Base-by-base conservation (phyloP, 2,113 vertebrate genomes). In the Gopherus evgoodei region DNA sequence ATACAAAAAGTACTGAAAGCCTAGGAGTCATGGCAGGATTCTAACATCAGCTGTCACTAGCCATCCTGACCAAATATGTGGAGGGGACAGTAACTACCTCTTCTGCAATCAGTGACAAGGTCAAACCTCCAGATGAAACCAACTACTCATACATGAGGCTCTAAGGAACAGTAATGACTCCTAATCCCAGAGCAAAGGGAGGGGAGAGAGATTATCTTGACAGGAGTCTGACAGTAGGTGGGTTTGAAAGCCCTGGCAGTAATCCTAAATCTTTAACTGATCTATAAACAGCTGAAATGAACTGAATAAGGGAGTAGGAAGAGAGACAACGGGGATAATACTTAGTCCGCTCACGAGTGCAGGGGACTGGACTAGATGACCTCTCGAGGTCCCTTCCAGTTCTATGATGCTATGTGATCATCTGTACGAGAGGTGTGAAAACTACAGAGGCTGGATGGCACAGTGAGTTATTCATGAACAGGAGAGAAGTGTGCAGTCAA, bases 41-140 rank as follows among this genome's bases (percentile, higher is more conserved):
- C 19, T 38, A 87, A 12, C 54, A 4, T 11, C 69, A 9, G 4
- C 44, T 5, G 59, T 82, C 25, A 76, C 57, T 6, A 31, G 62
- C 47, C 9, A 1, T 1, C 6, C 13, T 21, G 7, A 7, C 9
- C 65, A 1, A 21, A 5, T 2, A 3, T 21, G 1, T 0, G 5
- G 65, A 59, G 88, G 76, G 81, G n/a, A 85, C 42, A 16, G 3
- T 10, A 69, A 84, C 52, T 31, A 11, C 24, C 53, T 5, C 31
- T 31, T 35, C 56, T 12, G 65, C 57, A 16, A 69, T 13, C 22
- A 27, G 24, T 35, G 91, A 5, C 31, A 42, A 83, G 69, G 69
- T 72, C 82, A 49, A 49, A 83, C 50, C 83, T 86, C 78, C 79
- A 0, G 82, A 54, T 83, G 59, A 24, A 83, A 38, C 31, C 88